Evolutionary conservation across 2,888 invertebrate genomes (phyloP), one percentile per base, ranked within the genome.

Genomic region (Therioaphis trifolii): DNA sequence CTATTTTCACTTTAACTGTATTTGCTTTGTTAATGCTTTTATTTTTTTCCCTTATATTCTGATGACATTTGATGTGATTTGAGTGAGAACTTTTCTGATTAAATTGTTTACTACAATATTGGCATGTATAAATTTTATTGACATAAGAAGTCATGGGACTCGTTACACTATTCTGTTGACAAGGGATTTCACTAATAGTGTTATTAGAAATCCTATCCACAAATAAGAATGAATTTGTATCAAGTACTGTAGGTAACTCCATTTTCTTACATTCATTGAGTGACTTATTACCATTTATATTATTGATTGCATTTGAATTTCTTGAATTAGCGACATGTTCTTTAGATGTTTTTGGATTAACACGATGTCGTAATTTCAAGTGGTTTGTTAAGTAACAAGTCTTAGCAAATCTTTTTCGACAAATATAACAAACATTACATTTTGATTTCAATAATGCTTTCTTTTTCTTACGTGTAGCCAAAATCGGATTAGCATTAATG

Each of bases 121-220:
- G n/a, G n/a, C n/a, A n/a, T n/a, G n/a, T n/a, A n/a, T n/a, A n/a
- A n/a, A n/a, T n/a, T n/a, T n/a, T n/a, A n/a, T n/a, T n/a, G n/a
- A n/a, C n/a, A n/a, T n/a, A n/a, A n/a, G n/a, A n/a, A n/a, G n/a
- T n/a, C n/a, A n/a, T n/a, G n/a, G n/a, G n/a, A n/a, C n/a, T 66
- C 63, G 1, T 74, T 61, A 35, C 82, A 82, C 46, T 80, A 12
- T 46, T 49, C 4, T 21, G 7, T 35, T 35, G 35, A 5, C 27
- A 68, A n/a, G 15, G 14, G 18, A 0, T 40, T 9, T 40, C 4
- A 40, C 55, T 21, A 24, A 55, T 1, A 52, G 7, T n/a, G 15
- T 40, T 58, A 21, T 49, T 66, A 24, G 29, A n/a, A 29, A n/a
- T 43, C 1, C 9, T 49, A 35, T 49, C 15, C 15, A 3, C 4